Percentiles rank a stretch among this genome's conserved stretches.
phyloP scores from a whole-genome alignment of 2,888 invertebrate genomes.

The Malthinus seriepunctatus region DNA sequence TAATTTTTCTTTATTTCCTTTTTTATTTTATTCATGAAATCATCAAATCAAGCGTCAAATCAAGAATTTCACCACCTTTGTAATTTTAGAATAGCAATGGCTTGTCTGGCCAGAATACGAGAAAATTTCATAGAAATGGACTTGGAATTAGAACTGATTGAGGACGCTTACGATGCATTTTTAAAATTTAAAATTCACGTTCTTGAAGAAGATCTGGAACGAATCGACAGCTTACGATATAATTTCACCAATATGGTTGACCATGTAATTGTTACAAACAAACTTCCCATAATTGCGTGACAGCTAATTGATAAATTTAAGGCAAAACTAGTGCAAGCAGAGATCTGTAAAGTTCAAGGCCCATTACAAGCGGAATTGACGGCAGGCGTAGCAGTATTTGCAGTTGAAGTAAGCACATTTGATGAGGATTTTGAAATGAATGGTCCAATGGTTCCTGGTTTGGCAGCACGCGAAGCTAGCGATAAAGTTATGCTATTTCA shows the following conservation, averaged over 20 bases:
- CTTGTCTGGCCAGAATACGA: constrained; percentile 73
- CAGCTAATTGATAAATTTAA: too few species aligned
- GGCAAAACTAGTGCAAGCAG: constrained; percentile 47
- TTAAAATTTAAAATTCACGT: constrained; percentile 67
- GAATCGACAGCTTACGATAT: constrained; percentile 77
- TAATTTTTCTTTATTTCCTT: too few species aligned
- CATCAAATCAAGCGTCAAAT: too few species aligned
- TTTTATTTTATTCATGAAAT: too few species aligned
- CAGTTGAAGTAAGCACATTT: constrained; percentile 68
- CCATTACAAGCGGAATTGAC: constrained; percentile 73
- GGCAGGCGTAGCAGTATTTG: constrained; percentile 69
- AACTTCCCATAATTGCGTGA: neutral
- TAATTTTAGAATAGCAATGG: constrained; percentile 70
- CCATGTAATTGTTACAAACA: constrained; percentile 60
- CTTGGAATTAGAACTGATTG: constrained; percentile 73
- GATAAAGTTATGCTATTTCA: constrained; percentile 78
- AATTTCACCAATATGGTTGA: constrained; percentile 76
- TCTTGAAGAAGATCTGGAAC: constrained; percentile 76
- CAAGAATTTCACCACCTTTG: neutral
- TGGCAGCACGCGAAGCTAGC: constrained; percentile 84
- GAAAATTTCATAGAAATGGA: constrained; percentile 82
- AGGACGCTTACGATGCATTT: constrained; percentile 79
- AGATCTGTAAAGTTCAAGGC: constrained; percentile 72
- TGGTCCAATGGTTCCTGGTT: constrained; percentile 85
- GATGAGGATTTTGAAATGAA: constrained; percentile 72